These are phyloP conservation scores for Poecilia gillii DNA, from an alignment of 2,797 vertebrate species.

Conservation along the genomic window DNA sequence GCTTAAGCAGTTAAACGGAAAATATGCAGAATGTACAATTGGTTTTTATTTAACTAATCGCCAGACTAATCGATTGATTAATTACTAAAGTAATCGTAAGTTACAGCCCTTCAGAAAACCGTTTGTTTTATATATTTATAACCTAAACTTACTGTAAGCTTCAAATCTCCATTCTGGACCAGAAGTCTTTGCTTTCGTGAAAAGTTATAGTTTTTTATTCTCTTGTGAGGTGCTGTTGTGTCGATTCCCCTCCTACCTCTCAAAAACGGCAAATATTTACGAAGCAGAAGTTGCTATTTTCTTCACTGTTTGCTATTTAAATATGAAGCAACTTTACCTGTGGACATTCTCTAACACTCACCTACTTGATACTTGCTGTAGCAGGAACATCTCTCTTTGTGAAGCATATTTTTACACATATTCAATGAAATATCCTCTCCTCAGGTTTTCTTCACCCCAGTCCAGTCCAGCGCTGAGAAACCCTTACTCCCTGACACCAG, in stretches of 20 bases:
- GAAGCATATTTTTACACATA: constrained; percentile 3
- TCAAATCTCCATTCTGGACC: background rate
- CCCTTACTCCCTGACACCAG: constrained; percentile 72
- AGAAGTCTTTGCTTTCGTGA: background rate
- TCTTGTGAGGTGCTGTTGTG: background rate
- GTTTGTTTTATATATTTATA: background rate
- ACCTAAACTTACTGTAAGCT: background rate
- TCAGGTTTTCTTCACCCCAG: constrained; percentile 77
- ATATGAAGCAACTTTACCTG: background rate
- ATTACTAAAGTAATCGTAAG: no score
- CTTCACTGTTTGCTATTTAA: background rate
- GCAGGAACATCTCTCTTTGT: background rate
- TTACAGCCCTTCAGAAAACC: background rate
- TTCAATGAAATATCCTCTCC: constrained; percentile 25
- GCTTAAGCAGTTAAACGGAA: no score
- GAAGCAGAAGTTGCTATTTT: constrained; percentile 7
- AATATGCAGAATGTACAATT: no score
- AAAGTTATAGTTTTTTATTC: background rate
- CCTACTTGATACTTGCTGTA: constrained; percentile 5
- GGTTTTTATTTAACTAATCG: no score
- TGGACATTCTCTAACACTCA: constrained; percentile 24
- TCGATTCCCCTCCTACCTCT: background rate
- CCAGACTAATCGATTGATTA: no score
- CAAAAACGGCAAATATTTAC: constrained; percentile 8
- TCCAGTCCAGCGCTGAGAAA: constrained; percentile 71